Conservation (phyloP, 2,113 vertebrate genomes). For the Rhinoderma darwinii region DNA sequence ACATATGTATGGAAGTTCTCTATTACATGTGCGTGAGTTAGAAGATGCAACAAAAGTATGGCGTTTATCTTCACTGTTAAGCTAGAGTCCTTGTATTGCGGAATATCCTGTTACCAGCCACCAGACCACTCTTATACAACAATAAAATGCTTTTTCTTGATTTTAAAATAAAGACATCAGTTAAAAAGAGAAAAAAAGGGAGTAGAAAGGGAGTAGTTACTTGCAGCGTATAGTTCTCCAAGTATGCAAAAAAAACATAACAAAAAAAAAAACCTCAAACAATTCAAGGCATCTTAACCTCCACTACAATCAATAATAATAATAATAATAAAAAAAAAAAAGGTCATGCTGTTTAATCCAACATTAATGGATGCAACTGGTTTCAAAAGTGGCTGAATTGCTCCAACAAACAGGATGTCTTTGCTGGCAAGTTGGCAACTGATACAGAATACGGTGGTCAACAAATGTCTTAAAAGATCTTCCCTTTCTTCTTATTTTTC, state of each 20-base stretch:
- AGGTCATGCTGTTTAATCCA: slow-evolving; percentile 82
- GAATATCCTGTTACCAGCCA: slow-evolving; percentile 80
- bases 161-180: slow-evolving; percentile 77
- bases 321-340: slow-evolving; percentile 64
- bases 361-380: slow-evolving; percentile 79
- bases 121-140: slow-evolving; percentile 88
- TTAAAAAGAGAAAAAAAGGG: slow-evolving; percentile 68
- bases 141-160: slow-evolving; percentile 77
- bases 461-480: slow-evolving; percentile 90
- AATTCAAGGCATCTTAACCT: slow-evolving; percentile 83
- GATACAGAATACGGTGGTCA: slow-evolving; percentile 75
- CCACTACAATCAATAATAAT: slow-evolving; percentile 73
- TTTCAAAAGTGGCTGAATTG: slow-evolving; percentile 80
- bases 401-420: slow-evolving; percentile 85
- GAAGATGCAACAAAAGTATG: slow-evolving; percentile 77
- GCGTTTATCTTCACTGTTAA: slow-evolving; percentile 77
- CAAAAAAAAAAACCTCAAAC: slow-evolving; percentile 76
- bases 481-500: slow-evolving; percentile 99
- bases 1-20: slow-evolving; percentile 76
- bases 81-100: slow-evolving; percentile 75
- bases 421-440: slow-evolving; percentile 90
- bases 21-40: slow-evolving; percentile 77
- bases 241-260: slow-evolving; percentile 86
- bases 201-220: slow-evolving; percentile 71
- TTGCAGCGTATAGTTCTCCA: slow-evolving; percentile 78